Evolutionary conservation across 2,888 invertebrate species (phyloP).

Genomic region (Catotricha subobsoleta): DNA sequence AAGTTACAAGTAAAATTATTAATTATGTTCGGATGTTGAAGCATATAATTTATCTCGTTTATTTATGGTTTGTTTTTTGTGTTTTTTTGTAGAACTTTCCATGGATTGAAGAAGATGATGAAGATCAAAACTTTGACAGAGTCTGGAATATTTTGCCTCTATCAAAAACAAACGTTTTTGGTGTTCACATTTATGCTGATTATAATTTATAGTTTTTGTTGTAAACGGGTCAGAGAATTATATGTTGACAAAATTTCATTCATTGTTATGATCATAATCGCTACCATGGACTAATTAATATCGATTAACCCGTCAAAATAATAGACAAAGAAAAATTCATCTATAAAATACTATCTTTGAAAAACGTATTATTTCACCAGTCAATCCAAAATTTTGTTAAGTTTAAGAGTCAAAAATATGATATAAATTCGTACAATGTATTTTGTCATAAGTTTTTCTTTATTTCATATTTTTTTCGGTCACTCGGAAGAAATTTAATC

Average conservation of each 20-base stretch:
- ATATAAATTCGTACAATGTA: too few relatives aligned
- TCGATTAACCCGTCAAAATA: not conserved
- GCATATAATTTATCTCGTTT: not conserved
- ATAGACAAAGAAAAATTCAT: not conserved
- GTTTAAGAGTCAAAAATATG: too few relatives aligned
- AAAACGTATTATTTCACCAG: not conserved
- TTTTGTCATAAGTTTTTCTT: too few relatives aligned
- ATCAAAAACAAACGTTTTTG: not conserved
- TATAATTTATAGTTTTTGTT: too few relatives aligned
- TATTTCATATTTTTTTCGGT: too few relatives aligned
- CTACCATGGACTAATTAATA: too few relatives aligned
- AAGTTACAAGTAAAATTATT: constrained; percentile 16
- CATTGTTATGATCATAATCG: too few relatives aligned
- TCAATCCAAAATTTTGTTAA: too few relatives aligned
- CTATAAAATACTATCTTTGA: not conserved
- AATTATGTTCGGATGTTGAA: not conserved
- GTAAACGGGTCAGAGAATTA: too few relatives aligned
- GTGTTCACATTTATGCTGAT: too few relatives aligned
- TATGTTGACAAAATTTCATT: too few relatives aligned
- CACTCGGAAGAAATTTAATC: too few relatives aligned
- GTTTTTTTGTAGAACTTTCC: not conserved
- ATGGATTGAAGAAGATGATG: not conserved
- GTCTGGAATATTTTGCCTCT: not conserved
- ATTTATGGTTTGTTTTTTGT: not conserved
- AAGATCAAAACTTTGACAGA: not conserved